A percentile compares a stretch with the other conserved stretches of the same genome.
phyloP scores from a whole-genome alignment of 2,113 vertebrate species.

The Strix uralensis region DNA sequence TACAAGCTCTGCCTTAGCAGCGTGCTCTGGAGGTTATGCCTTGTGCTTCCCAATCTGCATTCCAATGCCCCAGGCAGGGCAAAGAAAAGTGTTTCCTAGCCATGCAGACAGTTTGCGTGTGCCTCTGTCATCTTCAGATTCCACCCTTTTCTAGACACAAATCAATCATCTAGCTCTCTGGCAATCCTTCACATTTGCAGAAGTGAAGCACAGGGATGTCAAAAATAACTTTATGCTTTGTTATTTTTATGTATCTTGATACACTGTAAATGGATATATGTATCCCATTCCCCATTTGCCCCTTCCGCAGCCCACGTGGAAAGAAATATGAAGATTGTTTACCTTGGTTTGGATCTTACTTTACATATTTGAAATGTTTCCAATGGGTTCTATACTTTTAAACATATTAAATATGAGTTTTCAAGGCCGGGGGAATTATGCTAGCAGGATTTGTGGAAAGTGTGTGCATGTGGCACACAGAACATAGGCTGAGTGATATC shows the following conservation, averaged over 20 bases:
- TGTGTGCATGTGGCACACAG: neutral
- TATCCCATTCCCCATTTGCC: neutral
- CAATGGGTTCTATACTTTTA: neutral
- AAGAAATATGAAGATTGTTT: neutral
- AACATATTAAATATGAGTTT: neutral
- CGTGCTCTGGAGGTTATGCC: neutral
- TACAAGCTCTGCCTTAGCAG: neutral
- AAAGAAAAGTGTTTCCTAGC: neutral
- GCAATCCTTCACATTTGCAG: neutral
- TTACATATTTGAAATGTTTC: neutral
- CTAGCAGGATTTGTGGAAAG: neutral
- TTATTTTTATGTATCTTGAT: neutral
- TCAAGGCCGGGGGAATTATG: neutral
- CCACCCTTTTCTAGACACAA: neutral
- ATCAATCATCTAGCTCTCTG: neutral
- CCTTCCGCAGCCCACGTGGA: neutral
- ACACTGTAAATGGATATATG: neutral
- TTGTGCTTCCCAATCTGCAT: fast-evolving
- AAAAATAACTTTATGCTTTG: neutral
- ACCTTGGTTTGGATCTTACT: constrained; percentile 1
- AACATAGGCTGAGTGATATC: neutral
- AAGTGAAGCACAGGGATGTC: neutral
- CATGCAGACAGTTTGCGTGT: neutral
- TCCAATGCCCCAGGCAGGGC: neutral
- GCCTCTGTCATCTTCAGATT: neutral